phyloP scores from a whole-genome alignment of 2,797 vertebrate genomes.

The Amblyopsis hoosieri region DNA sequence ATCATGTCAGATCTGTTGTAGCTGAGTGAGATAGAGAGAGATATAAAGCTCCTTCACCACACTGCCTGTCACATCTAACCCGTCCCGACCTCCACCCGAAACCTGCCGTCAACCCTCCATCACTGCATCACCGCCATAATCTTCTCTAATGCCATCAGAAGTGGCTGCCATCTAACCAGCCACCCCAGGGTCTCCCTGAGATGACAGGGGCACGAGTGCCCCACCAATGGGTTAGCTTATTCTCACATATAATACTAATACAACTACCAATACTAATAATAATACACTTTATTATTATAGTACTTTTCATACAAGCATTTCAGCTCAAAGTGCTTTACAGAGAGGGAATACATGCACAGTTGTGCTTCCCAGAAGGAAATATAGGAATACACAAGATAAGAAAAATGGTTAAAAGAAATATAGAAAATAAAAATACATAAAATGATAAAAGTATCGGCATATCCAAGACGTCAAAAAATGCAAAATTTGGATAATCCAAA shows the following conservation, averaged over 20 bases:
- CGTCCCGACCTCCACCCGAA: constrained; percentile 15
- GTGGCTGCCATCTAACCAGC: background rate
- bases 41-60: background rate
- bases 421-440: background rate
- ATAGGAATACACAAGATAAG: background rate
- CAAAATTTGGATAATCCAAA: too few relatives aligned
- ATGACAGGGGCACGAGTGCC: background rate
- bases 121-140: constrained; percentile 47
- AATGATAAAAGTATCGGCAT: constrained; percentile 18
- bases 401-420: background rate
- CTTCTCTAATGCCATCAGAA: constrained; percentile 55
- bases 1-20: too few relatives aligned
- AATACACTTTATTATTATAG: too few relatives aligned
- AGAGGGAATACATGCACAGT: too few relatives aligned
- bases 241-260: too few relatives aligned
- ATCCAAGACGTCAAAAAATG: too few relatives aligned
- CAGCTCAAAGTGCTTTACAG: too few relatives aligned
- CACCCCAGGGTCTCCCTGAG: background rate
- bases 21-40: constrained; percentile 3
- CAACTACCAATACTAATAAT: too few relatives aligned
- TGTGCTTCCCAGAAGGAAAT: too few relatives aligned
- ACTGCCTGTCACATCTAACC: constrained; percentile 31
- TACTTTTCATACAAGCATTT: too few relatives aligned
- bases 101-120: constrained; percentile 31
- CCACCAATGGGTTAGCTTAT: too few relatives aligned